Conservation (phyloP, 2,888 invertebrate species). For the Xanthorhoe designata region DNA sequence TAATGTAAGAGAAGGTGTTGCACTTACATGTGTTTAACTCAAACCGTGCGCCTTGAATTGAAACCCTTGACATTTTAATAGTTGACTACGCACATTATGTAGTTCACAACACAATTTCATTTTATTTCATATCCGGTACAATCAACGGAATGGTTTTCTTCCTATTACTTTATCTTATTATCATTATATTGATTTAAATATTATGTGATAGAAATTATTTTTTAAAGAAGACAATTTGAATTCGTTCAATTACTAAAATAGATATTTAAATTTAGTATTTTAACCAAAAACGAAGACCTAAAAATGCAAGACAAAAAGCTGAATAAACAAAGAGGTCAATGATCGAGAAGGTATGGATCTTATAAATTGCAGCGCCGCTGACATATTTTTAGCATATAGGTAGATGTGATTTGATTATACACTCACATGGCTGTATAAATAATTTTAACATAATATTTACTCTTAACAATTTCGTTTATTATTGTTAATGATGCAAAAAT, state of each 20-base stretch:
- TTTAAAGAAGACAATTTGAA: too few species aligned
- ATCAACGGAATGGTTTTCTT: slow-evolving; percentile 19
- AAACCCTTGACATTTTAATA: slow-evolving; percentile 28
- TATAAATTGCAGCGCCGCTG: slow-evolving; percentile 25
- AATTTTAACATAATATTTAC: too few species aligned
- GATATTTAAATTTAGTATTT: too few species aligned
- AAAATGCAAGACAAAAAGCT: slow-evolving; percentile 40
- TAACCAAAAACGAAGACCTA: not conserved
- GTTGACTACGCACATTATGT: slow-evolving; percentile 17
- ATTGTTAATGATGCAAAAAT: not conserved
- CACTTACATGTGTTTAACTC: slow-evolving; percentile 5
- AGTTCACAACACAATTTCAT: slow-evolving; percentile 23
- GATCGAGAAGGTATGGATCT: slow-evolving; percentile 37
- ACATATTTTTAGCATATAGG: slow-evolving; percentile 7
- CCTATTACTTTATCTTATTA: not conserved
- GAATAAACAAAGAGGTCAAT: slow-evolving; percentile 52
- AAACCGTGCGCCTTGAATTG: slow-evolving; percentile 45
- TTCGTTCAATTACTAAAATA: too few species aligned
- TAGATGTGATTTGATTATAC: not conserved
- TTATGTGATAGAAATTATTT: too few species aligned
- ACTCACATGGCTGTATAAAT: not conserved
- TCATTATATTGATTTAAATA: too few species aligned
- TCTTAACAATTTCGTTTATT: too few species aligned
- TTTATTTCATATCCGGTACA: slow-evolving; percentile 35
- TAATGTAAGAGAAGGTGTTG: slow-evolving; percentile 41